These are phyloP conservation scores for Chaetodon auriga DNA, from an alignment of 2,113 vertebrate species.

Conservation along the genomic window DNA sequence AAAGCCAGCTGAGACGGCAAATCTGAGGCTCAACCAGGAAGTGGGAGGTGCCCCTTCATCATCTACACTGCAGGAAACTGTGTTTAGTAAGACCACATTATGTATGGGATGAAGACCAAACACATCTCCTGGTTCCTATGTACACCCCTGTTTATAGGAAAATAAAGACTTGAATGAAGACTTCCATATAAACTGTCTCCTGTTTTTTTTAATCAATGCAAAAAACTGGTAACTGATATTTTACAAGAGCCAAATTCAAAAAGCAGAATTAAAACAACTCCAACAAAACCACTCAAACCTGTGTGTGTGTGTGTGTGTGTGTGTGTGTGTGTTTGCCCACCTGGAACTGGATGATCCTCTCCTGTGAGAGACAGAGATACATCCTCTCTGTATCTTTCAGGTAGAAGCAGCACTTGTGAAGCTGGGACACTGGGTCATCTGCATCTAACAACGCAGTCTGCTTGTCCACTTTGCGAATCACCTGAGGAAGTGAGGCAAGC, in stretches of 20 bases:
- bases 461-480: constrained; percentile 98
- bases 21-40: too few species aligned
- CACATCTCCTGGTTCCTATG: too few species aligned
- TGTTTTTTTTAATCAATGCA: neutral
- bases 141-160: too few species aligned
- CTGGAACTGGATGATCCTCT: constrained; percentile 99
- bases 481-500: constrained; percentile 72
- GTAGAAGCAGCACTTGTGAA: constrained; percentile 98
- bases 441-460: constrained; percentile 94
- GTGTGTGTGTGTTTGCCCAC: constrained; percentile 68
- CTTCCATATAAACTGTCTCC: neutral
- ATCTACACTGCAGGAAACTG: too few species aligned
- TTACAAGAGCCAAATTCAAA: neutral
- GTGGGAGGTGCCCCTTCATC: too few species aligned
- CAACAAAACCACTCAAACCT: neutral
- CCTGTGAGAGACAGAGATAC: constrained; percentile 99
- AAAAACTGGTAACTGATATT: neutral
- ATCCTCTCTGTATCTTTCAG: constrained; percentile 98
- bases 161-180: too few species aligned
- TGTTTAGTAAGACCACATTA: too few species aligned
- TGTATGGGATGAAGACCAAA: too few species aligned
- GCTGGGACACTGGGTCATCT: constrained; percentile 97
- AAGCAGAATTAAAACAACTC: neutral
- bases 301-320: neutral
- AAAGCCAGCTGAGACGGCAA: too few species aligned